These are phyloP conservation scores for Nymphalis c-album DNA, from an alignment of 2,888 invertebrate genomes.

Conservation along the genomic window DNA sequence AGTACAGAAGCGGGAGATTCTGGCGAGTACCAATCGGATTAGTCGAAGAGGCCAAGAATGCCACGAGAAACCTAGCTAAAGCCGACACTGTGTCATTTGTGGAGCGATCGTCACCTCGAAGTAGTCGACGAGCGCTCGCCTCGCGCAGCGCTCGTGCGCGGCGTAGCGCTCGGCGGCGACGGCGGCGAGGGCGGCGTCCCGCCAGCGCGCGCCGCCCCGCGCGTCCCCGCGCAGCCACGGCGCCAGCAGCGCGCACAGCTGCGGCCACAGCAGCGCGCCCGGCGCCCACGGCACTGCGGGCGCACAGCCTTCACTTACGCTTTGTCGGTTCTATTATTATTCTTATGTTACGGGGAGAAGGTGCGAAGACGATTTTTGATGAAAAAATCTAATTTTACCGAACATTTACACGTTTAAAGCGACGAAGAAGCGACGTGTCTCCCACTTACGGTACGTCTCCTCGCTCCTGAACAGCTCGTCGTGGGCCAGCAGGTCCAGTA, in stretches of 20 bases:
- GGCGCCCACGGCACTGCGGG: constrained; percentile 85
- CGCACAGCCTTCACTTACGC: no score
- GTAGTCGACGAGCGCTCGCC: constrained; percentile 80
- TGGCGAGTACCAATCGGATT: no score
- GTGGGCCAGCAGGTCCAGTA: constrained; percentile 85
- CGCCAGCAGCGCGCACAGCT: constrained; percentile 83
- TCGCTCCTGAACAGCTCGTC: constrained; percentile 83
- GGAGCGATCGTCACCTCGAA: constrained; percentile 83
- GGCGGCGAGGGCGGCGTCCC: constrained; percentile 81
- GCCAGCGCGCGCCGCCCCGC: constrained; percentile 84
- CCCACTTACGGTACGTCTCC: constrained; percentile 83
- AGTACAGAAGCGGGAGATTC: no score
- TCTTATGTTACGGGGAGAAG: no score
- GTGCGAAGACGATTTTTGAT: neutral
- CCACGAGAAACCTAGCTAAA: no score
- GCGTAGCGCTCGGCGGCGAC: constrained; percentile 84
- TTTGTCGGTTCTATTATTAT: no score
- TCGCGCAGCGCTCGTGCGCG: constrained; percentile 67
- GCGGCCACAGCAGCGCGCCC: constrained; percentile 85
- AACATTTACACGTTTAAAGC: no score
- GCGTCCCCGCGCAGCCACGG: constrained; percentile 86
- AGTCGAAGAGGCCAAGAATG: no score
- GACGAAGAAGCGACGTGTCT: no score
- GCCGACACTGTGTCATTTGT: no score
- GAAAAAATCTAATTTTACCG: neutral